A percentile compares a stretch with the other conserved stretches of the same genome.
Conservation (phyloP, 2,113 vertebrate species). For the Phylloscopus whistleri region DNA sequence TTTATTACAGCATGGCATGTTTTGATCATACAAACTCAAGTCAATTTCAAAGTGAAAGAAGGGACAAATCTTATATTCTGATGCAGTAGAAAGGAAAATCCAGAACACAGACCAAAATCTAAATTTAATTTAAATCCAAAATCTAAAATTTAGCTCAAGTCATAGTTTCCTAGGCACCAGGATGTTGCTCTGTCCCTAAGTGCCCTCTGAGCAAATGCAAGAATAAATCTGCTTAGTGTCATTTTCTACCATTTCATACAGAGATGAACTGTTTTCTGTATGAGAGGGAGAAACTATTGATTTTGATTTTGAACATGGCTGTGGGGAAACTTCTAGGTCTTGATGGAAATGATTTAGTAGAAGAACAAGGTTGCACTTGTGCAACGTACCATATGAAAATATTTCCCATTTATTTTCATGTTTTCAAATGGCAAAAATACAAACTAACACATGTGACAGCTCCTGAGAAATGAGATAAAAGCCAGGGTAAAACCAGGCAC, state of each 20-base stretch:
- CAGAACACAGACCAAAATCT: neutral
- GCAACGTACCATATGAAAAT: neutral
- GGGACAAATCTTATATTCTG: neutral
- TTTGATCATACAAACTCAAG: neutral
- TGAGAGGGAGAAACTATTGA: neutral
- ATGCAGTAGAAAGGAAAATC: neutral
- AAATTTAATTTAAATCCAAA: neutral
- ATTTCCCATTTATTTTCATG: neutral
- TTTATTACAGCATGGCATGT: neutral
- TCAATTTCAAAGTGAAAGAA: neutral
- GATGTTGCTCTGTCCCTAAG: neutral
- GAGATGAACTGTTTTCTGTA: neutral
- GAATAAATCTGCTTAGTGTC: neutral
- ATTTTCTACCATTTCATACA: neutral
- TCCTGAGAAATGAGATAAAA: neutral
- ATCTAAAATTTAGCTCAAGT: neutral
- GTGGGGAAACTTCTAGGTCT: neutral
- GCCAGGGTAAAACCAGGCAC: neutral
- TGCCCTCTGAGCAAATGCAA: neutral
- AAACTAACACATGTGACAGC: fast-evolving
- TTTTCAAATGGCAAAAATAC: neutral
- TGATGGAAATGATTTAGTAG: neutral
- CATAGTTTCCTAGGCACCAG: fast-evolving
- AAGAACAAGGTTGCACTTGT: neutral
- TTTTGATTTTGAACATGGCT: neutral